A percentile compares a stretch with the other conserved stretches of the same genome.
Evolutionary conservation across 2,113 vertebrate genomes (phyloP).

Genomic region (Ciconia stormi): DNA sequence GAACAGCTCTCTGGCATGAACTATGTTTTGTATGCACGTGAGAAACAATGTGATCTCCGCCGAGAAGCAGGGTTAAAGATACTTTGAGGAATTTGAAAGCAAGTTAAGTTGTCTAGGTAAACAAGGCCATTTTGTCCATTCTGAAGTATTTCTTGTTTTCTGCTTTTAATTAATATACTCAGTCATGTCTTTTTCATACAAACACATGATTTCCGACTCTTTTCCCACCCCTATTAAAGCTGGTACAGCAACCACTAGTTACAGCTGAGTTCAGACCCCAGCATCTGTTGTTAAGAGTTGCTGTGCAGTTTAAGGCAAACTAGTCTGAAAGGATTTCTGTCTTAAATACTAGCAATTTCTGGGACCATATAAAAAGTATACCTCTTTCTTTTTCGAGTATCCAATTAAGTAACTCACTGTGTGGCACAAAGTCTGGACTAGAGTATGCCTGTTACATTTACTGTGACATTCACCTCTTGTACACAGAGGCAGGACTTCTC

Average conservation of each 20-base stretch:
- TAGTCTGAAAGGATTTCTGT: background rate
- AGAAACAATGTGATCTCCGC: background rate
- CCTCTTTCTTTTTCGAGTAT: background rate
- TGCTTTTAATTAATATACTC: background rate
- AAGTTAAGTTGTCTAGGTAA: background rate
- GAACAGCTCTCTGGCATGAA: background rate
- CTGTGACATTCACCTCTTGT: background rate
- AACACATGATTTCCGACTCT: background rate
- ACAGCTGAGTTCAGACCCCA: background rate
- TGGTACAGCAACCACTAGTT: background rate
- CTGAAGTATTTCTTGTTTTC: background rate
- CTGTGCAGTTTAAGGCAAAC: background rate
- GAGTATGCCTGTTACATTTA: background rate
- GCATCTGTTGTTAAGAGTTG: background rate
- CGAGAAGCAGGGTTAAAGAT: background rate
- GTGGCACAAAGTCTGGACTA: background rate
- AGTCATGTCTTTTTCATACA: background rate
- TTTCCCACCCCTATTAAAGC: background rate
- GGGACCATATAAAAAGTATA: background rate
- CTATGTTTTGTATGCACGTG: rapidly evolving
- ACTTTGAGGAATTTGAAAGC: background rate
- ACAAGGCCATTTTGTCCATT: background rate
- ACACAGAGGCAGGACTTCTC: background rate
- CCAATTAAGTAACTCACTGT: background rate
- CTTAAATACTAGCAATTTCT: background rate